Evolutionary conservation across 1,140 invertebrate genomes (phyloP).

Genomic region (Eumaeus atala): DNA sequence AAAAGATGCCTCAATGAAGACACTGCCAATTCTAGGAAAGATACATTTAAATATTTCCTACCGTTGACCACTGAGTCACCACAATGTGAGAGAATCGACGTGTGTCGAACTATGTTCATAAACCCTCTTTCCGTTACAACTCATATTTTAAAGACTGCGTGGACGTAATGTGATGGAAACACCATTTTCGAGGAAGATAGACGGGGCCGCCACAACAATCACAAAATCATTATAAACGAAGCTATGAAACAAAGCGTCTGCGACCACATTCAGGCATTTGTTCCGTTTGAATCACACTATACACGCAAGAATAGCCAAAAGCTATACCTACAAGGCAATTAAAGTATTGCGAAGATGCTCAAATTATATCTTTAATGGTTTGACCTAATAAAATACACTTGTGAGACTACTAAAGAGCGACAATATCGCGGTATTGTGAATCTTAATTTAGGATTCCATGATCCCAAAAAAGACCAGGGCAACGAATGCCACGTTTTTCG

Average conservation of each 20-base stretch:
- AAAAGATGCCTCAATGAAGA: conserved; percentile 14
- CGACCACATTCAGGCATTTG: conserved; percentile 12
- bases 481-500: neutral
- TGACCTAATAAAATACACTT: neutral
- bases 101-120: conserved; percentile 26
- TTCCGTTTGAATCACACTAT: conserved; percentile 3
- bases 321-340: conserved; percentile 4
- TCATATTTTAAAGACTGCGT: conserved; percentile 22
- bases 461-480: conserved; percentile 10
- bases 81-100: conserved; percentile 18
- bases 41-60: conserved; percentile 21
- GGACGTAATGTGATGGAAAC: conserved; percentile 23
- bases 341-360: neutral
- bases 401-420: neutral
- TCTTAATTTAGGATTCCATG: conserved; percentile 3
- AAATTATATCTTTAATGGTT: conserved; percentile 5
- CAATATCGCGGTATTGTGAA: conserved; percentile 10
- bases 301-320: conserved; percentile 7
- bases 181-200: conserved; percentile 18
- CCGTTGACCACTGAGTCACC: conserved; percentile 9
- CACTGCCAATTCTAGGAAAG: conserved; percentile 16
- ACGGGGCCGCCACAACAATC: conserved; percentile 20
- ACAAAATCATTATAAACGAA: conserved; percentile 19
- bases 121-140: conserved; percentile 20
- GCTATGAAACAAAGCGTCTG: conserved; percentile 16